Base-by-base conservation (phyloP, 64 coral and sea anemone genomes). In the Stichodactyla mertensii region DNA sequence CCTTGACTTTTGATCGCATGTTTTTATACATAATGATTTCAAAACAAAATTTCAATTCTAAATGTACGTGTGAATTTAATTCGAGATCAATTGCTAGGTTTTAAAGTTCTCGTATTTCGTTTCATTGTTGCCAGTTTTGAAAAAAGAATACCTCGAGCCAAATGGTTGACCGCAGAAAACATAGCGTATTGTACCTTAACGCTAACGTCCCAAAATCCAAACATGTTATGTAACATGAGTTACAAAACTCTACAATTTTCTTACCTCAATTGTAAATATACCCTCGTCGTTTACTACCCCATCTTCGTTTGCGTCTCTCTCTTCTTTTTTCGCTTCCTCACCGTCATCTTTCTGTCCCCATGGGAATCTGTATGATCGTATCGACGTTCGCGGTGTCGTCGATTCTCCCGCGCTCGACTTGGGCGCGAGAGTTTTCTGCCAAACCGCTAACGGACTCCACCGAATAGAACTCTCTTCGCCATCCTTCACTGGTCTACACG, bases 211-310 rank as follows among this genome's bases (percentile, higher is more conserved):
- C 55, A 52, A 52, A 82, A 82, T n/a, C 27, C 16, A 55, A 82
- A 82, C 4, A 54, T 54, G 6, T n/a, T 20, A 51, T 2, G 24
- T 22, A 22, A 74, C 22, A 66, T 0, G 6, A 31, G 26, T 74
- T 27, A 36, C 10, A 74, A 74, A 74, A 74, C n/a, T 74, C 69
- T 27, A 27, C 4, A 74, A 6, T n/a, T 7, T 69, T 69, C 31
- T 14, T 82, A 82, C 80, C 80, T 82, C 80, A 54, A 82, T 6
- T 10, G 80, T 82, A 22, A 82, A 57, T 20, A 82, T 57, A 10
- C 80, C 80, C 23, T 82, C 80, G 80, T 82, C 80, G 19, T 82
- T 82, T 55, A 18, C 36, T 55, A 53, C 52, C 28, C 36, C 36
- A 45, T 82, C 51, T 55, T 53, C 23, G 52, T 51, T 55, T 54